Base-by-base conservation (phyloP, 1,140 invertebrate species). In the Vanessa atalanta region DNA sequence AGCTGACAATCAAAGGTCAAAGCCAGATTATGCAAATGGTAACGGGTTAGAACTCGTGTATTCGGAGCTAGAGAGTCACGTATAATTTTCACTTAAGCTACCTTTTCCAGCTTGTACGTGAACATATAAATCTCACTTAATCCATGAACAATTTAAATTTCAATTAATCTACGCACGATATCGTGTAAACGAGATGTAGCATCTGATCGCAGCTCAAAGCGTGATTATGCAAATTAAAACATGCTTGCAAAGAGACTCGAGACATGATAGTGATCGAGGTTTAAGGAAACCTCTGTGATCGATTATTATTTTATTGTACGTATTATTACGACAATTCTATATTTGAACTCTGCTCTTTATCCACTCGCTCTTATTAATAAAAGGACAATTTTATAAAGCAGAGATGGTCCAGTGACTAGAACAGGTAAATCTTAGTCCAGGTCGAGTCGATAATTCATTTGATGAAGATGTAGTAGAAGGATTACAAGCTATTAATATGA, bases 161-260 rank as follows among this genome's bases (percentile, higher is more conserved):
- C 20, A 51, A 15, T 53, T 47, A 57, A 68, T 47, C 26, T 57
- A 43, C 31, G 47, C 7, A 47, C 53, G 51, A 55, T 55, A 53
- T 68, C 37, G 50, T 68, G 43, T 43, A 68, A 68, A 55, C 66
- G 66, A 37, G 20, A 26, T n/a, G 23, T 26, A 51, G 15, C 31
- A 3, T n/a, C 37, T 26, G 16, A 51, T 57, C 66, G 31, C 31
- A 68, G 53, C 66, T 68, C 66, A 68, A 68, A 57, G 66, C 43
- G 51, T 12, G 66, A 68, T 68, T 68, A 68, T 68, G 66, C 66
- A 68, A 68, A 68, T 68, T 15, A 61, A 61, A 61, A 37, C 57
- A 15, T 61, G 57, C 15, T 31, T 37, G 3, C 26, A 61, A 12
- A 61, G 31, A 31, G 57, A 20, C 31, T 61, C 57, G 20, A 61